Evolutionary conservation across 1,140 invertebrate genomes (phyloP).

Genomic region (Saccostrea echinata): DNA sequence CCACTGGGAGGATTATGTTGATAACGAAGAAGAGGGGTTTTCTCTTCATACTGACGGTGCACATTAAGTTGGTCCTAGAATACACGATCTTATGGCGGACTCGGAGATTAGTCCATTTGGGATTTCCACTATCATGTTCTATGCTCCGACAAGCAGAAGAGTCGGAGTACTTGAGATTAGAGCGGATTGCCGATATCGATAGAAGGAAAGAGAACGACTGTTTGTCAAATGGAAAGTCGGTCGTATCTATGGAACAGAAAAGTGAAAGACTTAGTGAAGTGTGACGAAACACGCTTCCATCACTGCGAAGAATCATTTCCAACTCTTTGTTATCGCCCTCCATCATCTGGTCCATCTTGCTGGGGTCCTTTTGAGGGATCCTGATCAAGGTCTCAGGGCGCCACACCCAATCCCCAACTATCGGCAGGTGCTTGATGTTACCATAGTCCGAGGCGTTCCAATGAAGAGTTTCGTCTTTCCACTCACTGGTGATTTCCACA

Average conservation of each 20-base stretch:
- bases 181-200: neutral
- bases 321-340: neutral
- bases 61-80: neutral
- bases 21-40: conserved; percentile 49
- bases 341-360: neutral
- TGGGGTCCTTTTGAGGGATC: neutral
- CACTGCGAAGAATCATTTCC: neutral
- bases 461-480: neutral
- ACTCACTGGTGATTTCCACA: neutral
- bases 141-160: neutral
- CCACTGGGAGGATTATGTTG: conserved; percentile 57
- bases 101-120: neutral
- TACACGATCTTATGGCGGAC: neutral
- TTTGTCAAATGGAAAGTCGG: neutral
- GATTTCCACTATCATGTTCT: neutral
- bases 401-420: neutral
- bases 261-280: neutral
- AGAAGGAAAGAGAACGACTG: neutral
- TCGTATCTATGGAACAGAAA: conserved; percentile 16
- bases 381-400: neutral
- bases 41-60: conserved; percentile 45
- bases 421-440: neutral
- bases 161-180: neutral
- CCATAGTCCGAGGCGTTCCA: neutral
- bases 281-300: neutral